These are phyloP conservation scores for Pitangus sulphuratus DNA, from an alignment of 2,797 vertebrate species.

Conservation along the genomic window DNA sequence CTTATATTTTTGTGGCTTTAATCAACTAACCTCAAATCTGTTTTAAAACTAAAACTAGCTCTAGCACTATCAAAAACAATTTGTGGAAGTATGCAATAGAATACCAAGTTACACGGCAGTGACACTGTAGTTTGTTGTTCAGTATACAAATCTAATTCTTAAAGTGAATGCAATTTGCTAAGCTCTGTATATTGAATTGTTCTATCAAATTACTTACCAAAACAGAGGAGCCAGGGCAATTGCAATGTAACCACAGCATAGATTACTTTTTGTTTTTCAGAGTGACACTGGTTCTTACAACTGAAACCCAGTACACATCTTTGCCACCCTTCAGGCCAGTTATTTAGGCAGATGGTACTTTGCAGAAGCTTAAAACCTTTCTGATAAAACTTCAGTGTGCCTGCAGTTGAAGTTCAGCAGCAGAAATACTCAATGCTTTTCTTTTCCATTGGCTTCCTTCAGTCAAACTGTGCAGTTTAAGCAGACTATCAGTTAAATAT, in stretches of 20 bases:
- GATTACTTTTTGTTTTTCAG: background rate
- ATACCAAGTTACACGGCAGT: background rate
- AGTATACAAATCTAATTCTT: background rate
- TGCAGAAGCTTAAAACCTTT: background rate
- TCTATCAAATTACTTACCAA: background rate
- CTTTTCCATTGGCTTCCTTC: constrained; percentile 17
- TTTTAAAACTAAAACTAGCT: constrained; percentile 20
- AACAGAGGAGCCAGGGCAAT: background rate
- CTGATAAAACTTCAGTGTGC: background rate
- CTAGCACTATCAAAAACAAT: background rate
- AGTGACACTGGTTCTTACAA: background rate
- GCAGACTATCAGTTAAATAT: constrained; percentile 29
- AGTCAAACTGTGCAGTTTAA: background rate
- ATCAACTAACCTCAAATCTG: constrained; percentile 27
- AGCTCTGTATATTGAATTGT: background rate
- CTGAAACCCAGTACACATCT: background rate
- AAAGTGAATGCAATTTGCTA: background rate
- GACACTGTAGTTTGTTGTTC: background rate
- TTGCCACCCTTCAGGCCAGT: background rate
- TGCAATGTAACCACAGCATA: background rate
- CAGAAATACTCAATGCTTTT: constrained; percentile 21
- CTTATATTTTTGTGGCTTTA: constrained; percentile 41
- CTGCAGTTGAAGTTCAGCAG: constrained; percentile 10
- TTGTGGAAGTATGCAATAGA: background rate
- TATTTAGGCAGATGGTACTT: constrained; percentile 30